Evolutionary conservation across 2,113 vertebrate species (phyloP).

Genomic region (Arenaria interpres): DNA sequence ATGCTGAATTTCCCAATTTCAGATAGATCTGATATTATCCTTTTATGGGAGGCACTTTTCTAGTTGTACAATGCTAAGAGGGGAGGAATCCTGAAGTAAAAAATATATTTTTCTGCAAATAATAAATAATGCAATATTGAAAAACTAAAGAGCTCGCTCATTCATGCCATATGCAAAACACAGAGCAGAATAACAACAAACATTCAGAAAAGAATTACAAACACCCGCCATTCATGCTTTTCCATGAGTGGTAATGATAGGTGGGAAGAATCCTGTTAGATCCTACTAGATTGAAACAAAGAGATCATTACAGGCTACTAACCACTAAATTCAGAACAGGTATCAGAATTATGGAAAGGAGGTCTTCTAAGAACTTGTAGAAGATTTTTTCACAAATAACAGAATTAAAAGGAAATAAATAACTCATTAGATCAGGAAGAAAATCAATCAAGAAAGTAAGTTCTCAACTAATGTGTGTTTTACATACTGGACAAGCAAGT

Average conservation of each 20-base stretch:
- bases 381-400: neutral
- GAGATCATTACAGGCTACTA: neutral
- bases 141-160: neutral
- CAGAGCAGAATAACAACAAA: neutral
- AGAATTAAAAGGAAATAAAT: neutral
- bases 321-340: neutral
- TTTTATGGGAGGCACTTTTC: neutral
- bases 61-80: neutral
- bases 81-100: neutral
- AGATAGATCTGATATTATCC: neutral
- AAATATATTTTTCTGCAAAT: neutral
- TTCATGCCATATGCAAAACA: neutral
- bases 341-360: neutral
- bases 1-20: neutral
- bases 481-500: neutral
- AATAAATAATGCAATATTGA: neutral
- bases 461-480: accelerated
- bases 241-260: neutral
- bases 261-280: neutral
- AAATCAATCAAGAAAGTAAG: neutral
- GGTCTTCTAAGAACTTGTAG: neutral
- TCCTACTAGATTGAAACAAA: neutral
- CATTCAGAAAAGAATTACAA: neutral
- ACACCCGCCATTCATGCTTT: neutral
- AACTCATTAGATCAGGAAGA: neutral